Base-by-base conservation (phyloP, 2,888 invertebrate species). In the Germaria angustata region DNA sequence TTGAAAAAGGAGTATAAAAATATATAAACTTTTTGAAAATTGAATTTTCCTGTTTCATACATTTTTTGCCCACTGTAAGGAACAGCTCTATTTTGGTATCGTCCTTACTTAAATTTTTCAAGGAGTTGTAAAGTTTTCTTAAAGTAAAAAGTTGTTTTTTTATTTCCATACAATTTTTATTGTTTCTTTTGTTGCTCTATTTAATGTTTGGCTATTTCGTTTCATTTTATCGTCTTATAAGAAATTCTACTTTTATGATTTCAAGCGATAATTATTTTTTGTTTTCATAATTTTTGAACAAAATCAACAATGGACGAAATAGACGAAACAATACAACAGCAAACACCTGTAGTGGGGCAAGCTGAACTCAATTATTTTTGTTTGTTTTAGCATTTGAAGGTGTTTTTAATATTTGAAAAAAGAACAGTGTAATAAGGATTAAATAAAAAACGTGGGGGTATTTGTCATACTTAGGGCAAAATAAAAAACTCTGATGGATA, bases 231-330 rank as follows among this genome's bases (percentile, higher is more conserved):
- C 13, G 3, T 20, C n/a, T n/a, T 32, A 17, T 24, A 39, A 20
- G n/a, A 49, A 36, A 20, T 73, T 66, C 11, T 46, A 49, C 83
- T 84, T 84, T 85, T 88, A 86, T 87, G 88, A 87, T 87, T 88
- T 86, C 84, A 82, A 86, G 85, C 86, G 85, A 87, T 87, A 88
- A 89, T 89, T 87, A 87, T 85, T 86, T n/a, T 85, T 84, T 86
- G 4, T 84, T 80, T 84, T 79, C 75, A 53, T 39, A 28, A 22
- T 44, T 15, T 76, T 76, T 66, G 39, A 66, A 46, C 55, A 44
- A 73, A 53, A 2, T 41, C 11, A 49, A 8, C 22, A 75, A 41
- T 28, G n/a, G 28, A 6, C 8, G 24, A 36, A 46, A n/a, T 2
- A 17, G 2, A 20, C 39, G 20, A 36, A 32, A 32, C 2, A 36